These are phyloP conservation scores for Neodiprion pinetum DNA, from an alignment of 1,140 invertebrate genomes.

Conservation along the genomic window DNA sequence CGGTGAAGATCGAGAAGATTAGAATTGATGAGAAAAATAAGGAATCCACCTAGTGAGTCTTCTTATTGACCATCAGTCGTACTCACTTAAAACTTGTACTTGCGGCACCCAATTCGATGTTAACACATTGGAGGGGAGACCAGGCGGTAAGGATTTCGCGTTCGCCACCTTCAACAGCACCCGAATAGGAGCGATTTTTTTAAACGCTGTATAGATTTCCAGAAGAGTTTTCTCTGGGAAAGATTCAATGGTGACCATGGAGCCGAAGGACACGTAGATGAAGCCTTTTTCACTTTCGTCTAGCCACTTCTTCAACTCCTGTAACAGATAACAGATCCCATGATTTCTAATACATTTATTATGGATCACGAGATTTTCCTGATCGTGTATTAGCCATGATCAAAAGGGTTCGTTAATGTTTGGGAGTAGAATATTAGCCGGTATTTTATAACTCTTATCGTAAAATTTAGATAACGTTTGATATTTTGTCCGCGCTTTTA, in stretches of 20 bases:
- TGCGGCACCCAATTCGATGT: slow-evolving; percentile 70
- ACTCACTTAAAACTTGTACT: slow-evolving; percentile 68
- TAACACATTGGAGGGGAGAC: slow-evolving; percentile 67
- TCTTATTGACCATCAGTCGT: background rate
- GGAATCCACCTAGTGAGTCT: too few relatives aligned
- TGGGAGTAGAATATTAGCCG: slow-evolving; percentile 56
- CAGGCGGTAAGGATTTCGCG: slow-evolving; percentile 42
- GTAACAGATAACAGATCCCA: background rate
- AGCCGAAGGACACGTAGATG: slow-evolving; percentile 28
- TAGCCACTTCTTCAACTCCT: slow-evolving; percentile 32
- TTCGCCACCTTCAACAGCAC: slow-evolving; percentile 3
- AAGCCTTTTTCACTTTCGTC: slow-evolving; percentile 27
- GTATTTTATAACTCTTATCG: slow-evolving; percentile 53
- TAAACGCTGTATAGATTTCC: background rate
- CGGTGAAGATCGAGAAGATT: background rate
- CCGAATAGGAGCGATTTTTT: background rate
- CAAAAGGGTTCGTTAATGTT: too few relatives aligned
- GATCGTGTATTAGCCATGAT: too few relatives aligned
- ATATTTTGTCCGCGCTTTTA: too few relatives aligned
- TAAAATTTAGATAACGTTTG: slow-evolving; percentile 21
- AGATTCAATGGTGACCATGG: slow-evolving; percentile 27
- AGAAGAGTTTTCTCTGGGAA: slow-evolving; percentile 13
- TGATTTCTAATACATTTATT: too few relatives aligned
- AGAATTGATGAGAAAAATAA: too few relatives aligned
- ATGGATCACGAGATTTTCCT: too few relatives aligned